Base-by-base conservation (phyloP, 23 tunicate genomes). In the Ciona savignyi region DNA sequence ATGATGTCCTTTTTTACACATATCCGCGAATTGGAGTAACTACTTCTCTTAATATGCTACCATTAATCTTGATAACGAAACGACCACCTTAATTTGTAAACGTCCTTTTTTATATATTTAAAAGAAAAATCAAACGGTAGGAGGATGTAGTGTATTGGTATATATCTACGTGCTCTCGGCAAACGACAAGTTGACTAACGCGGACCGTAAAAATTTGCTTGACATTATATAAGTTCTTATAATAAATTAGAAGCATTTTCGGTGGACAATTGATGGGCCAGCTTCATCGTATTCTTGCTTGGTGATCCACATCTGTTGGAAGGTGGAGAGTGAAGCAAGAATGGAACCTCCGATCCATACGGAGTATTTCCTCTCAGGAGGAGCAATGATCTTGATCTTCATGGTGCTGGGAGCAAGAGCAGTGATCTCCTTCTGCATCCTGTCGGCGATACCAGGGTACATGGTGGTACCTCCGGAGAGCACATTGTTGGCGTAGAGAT, bases 311-410 rank as follows among this genome's bases (percentile, higher is more conserved):
- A 88, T 88, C 77, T 88, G 96, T 73, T 88, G 96, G 96, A 88
- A 88, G 76, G 96, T 88, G 66, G 96, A 88, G 49, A 88, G 80
- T 60, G 96, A 88, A 51, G 96, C 96, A 6, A 93, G 76, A 64
- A 93, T 93, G 56, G 98, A 93, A 24, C 98, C 98, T 77, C 98
- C 98, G 71, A 93, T 93, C 98, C 98, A 93, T 32, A 93, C 98
- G 61, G 98, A 93, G 95, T 93, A 93, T 78, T 93, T 93, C 62
- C 98, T 82, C 72, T 93, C 98, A 29, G 98, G 98, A 65, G 98
- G 98, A 75, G 98, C 98, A 65, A 88, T 88, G 80, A 88, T 88
- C 88, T 88, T 88, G 84, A 88, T 88, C 68, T 88, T 88, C 96
- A 88, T 88, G 56, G 96, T 88, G 88, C 84, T 77, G 24, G 96